phyloP scores from a whole-genome alignment of 2,113 vertebrate species.

The Rhynchomys soricoides region DNA sequence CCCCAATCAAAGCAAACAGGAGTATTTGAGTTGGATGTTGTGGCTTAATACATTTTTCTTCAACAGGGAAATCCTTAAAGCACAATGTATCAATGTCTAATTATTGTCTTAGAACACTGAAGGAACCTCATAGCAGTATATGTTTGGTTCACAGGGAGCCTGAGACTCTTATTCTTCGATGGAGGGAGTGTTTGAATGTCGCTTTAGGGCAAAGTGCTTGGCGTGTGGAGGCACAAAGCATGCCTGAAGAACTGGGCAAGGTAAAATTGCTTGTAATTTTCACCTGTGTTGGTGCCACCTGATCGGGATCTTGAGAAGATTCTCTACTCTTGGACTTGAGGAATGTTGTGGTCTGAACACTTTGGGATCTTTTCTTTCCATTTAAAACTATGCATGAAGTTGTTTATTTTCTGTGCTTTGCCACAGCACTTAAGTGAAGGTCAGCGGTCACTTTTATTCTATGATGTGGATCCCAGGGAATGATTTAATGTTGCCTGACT shows the following conservation, averaged over 20 bases:
- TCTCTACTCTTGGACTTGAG: not conserved
- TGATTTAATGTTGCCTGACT: not conserved
- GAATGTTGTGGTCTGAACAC: not conserved
- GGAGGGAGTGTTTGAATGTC: not conserved
- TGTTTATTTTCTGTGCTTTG: not conserved
- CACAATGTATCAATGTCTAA: not conserved
- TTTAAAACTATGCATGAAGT: not conserved
- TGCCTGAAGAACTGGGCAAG: not conserved
- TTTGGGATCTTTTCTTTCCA: not conserved
- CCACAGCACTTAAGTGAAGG: not conserved
- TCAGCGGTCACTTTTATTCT: not conserved
- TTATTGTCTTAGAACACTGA: not conserved
- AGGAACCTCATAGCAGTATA: not conserved
- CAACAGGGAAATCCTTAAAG: not conserved
- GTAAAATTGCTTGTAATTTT: not conserved
- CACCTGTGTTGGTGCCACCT: not conserved
- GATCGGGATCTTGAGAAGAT: not conserved
- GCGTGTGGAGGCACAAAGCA: not conserved
- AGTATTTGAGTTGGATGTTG: too few relatives aligned
- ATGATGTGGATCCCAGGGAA: not conserved
- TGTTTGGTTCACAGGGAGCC: not conserved
- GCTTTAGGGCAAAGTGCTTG: not conserved
- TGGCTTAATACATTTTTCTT: not conserved
- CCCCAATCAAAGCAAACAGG: not conserved
- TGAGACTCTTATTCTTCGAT: not conserved